A percentile compares a stretch with the other conserved stretches of the same genome.
phyloP scores from a whole-genome alignment of 1,140 invertebrate species.

The Whitmania pigra region DNA sequence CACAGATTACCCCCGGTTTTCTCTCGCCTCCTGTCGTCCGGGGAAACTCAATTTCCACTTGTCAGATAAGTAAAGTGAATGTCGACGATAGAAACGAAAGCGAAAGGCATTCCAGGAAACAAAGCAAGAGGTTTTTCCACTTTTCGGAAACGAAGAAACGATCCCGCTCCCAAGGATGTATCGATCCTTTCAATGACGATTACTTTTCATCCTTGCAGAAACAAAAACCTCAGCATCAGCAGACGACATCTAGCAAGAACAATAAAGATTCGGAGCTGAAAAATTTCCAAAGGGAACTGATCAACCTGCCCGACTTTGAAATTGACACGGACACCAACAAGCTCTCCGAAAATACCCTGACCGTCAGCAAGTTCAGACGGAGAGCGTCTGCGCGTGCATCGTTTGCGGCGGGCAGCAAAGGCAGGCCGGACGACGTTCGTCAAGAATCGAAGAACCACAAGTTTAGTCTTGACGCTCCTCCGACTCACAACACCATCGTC shows the following conservation, averaged over 20 bases:
- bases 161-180: slow-evolving; percentile 23
- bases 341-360: slow-evolving; percentile 27
- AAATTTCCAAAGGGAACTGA: slow-evolving; percentile 38
- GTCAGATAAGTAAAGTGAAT: neutral
- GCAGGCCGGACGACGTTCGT: neutral
- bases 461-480: neutral
- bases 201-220: slow-evolving; percentile 2
- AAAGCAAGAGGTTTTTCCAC: slow-evolving; percentile 9
- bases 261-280: slow-evolving; percentile 20
- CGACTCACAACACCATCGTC: slow-evolving; percentile 9
- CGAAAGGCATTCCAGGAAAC: neutral
- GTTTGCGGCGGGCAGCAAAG: neutral
- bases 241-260: neutral
- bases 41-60: neutral
- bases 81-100: slow-evolving; percentile 4
- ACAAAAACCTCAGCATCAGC: neutral
- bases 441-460: neutral
- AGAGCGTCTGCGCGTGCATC: neutral
- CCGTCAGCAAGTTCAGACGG: neutral
- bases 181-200: slow-evolving; percentile 3
- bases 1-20: slow-evolving; percentile 20
- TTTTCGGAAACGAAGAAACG: slow-evolving; percentile 24
- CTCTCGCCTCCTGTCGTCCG: slow-evolving; percentile 4
- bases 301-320: slow-evolving; percentile 41
- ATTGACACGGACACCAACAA: slow-evolving; percentile 34